phyloP scores from a whole-genome alignment of 2,797 vertebrate species.

The Taenioides sp. region DNA sequence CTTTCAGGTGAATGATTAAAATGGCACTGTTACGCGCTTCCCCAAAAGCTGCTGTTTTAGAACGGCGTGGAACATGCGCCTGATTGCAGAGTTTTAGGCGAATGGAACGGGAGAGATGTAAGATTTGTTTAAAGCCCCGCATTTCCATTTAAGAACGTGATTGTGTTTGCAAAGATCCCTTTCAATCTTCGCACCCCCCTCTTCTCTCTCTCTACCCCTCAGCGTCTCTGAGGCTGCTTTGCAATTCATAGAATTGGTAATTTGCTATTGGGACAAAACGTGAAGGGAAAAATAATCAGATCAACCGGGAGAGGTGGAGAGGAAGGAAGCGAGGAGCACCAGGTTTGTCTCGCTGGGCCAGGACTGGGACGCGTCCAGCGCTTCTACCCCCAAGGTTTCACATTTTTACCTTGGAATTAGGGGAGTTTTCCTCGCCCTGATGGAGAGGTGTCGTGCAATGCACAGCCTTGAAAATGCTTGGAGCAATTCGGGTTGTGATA shows the following conservation, averaged over 20 bases:
- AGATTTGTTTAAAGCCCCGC: constrained; percentile 89
- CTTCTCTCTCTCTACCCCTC: constrained; percentile 78
- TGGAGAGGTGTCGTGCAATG: constrained; percentile 4
- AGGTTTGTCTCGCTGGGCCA: constrained; percentile 73
- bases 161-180: constrained; percentile 91
- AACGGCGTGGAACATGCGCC: constrained; percentile 78
- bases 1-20: constrained; percentile 82
- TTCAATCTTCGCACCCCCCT: constrained; percentile 83
- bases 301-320: constrained; percentile 81
- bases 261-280: constrained; percentile 93
- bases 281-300: constrained; percentile 93
- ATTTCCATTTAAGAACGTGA: constrained; percentile 92
- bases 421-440: constrained; percentile 9
- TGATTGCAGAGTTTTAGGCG: constrained; percentile 86
- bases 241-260: constrained; percentile 95
- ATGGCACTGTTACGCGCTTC: constrained; percentile 73
- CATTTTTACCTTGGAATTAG: constrained; percentile 33
- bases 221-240: constrained; percentile 88
- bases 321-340: constrained; percentile 73
- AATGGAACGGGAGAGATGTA: constrained; percentile 88
- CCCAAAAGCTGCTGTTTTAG: constrained; percentile 76
- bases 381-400: constrained; percentile 35
- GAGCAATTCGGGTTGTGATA: constrained; percentile 2
- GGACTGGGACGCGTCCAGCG: constrained; percentile 68
- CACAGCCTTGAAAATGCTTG: neutral